phyloP scores from a whole-genome alignment of 1,140 invertebrate species.

The Pseudomyrmex sp. region DNA sequence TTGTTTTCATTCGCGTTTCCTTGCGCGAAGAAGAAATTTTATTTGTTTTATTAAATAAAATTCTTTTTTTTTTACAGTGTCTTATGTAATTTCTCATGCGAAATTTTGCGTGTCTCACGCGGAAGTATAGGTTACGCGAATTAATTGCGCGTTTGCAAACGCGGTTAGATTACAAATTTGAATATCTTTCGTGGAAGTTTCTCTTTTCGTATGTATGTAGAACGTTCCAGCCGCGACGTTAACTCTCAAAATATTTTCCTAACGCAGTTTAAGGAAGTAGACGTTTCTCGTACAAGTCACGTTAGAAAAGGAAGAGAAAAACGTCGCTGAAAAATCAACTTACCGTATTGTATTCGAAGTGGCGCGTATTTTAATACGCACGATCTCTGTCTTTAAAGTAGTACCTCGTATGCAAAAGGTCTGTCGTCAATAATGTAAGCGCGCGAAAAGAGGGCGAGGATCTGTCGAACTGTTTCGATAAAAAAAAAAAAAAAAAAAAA shows the following conservation, averaged over 20 bases:
- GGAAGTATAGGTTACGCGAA: not conserved
- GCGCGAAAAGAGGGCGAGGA: not conserved
- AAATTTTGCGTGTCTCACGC: too few relatives aligned
- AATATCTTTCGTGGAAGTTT: conserved; percentile 28
- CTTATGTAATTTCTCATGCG: too few relatives aligned
- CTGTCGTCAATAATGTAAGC: too few relatives aligned
- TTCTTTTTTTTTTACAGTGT: not conserved
- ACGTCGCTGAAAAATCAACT: too few relatives aligned
- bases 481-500: conserved; percentile 32
- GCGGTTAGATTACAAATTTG: conserved; percentile 27
- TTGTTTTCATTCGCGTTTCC: not conserved
- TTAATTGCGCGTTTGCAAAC: conserved; percentile 27
- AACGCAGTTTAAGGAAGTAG: conserved; percentile 25
- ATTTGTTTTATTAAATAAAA: not conserved
- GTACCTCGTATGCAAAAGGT: too few relatives aligned
- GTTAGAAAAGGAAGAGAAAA: not conserved
- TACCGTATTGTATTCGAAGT: too few relatives aligned
- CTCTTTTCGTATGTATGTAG: not conserved
- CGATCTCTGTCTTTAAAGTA: too few relatives aligned
- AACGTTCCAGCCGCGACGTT: conserved; percentile 18
- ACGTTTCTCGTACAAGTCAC: not conserved
- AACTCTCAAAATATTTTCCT: conserved; percentile 28
- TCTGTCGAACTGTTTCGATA: not conserved
- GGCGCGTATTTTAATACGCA: too few relatives aligned
- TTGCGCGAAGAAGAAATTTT: not conserved